Evolutionary conservation across 2,113 vertebrate genomes (phyloP), one percentile per base, ranked within the genome.

Genomic region (Gymnarchus niloticus): DNA sequence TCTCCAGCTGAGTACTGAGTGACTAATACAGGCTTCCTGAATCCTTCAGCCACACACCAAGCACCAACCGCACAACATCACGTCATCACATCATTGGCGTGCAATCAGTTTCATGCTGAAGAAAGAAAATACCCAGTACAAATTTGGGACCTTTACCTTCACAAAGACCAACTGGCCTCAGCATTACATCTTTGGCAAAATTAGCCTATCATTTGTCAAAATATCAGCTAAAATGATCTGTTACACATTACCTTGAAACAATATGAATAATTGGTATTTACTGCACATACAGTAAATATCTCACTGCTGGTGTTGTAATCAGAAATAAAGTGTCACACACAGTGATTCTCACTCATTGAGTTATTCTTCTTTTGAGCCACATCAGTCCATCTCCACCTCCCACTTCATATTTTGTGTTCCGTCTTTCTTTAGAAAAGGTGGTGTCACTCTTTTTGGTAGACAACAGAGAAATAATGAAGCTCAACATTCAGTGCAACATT

Each of bases 391-490:
- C 56, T 49, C 37, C 69, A 41, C 49, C 59, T 28, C 0, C 51
- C 80, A 83, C 78, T 69, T 85, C 83, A n/a, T n/a, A n/a, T n/a
- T 81, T 73, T 76, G 52, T 33, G 28, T 83, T 83, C 56, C 56
- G 54, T 83, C 81, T 78, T 65, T 51, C 59, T 56, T 57, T 51
- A 84, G 88, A 87, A 77, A 80, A 73, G 51, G 51, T 37, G 56
- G 82, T 73, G 87, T 85, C 86, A 85, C 84, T 83, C 86, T 85
- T 17, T 57, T 83, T 86, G 88, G 87, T 61, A 88, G 85, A 85
- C 87, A 88, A 87, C 85, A 86, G 54, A 37, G 44, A 83, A 25
- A 86, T 87, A 89, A 89, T 88, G 77, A 85, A 85, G 61, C 56
- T 10, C 9, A 10, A 10, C 56, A 21, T 57, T 57, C 56, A 57